Base-by-base conservation (phyloP, 2,888 invertebrate species). In the Chloroclysta siterata region DNA sequence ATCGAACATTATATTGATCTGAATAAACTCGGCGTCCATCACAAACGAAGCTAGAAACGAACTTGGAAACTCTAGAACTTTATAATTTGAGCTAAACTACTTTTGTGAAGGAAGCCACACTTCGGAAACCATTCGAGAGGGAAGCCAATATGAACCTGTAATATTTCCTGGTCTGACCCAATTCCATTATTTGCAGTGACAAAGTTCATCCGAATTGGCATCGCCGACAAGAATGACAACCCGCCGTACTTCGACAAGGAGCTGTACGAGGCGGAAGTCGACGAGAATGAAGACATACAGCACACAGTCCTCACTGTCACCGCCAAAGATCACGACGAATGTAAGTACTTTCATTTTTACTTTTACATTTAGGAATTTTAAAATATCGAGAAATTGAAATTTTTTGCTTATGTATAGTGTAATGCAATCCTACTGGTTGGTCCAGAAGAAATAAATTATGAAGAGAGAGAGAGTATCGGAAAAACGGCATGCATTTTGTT, bases 211-310 rank as follows among this genome's bases (percentile, higher is more conserved):
- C 98, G 98, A 78, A 98, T 99, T 93, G 98, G 98, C 81, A 98
- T 99, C 85, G 98, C 98, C 78, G 99, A 99, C 94, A 99, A 98
- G 94, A 99, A 99, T 96, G 99, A 99, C 95, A 99, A 99, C 94
- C 98, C 98, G 70, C 99, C 99, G 71, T 98, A 98, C 93, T 99
- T 99, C 94, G 98, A 98, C 94, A 98, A 98, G 93, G 97, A 97
- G 82, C 94, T 98, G 80, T 98, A 99, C 93, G 98, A 98, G 93
- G 98, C 99, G 81, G 98, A 98, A 93, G 98, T 99, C 82, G 98
- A 98, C 93, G 99, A 99, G 90, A 98, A 99, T 95, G 98, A 98
- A 91, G 98, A 98, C 85, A 98, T 98, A 82, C 98, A 98, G 83
- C 98, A 98, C 89, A 98, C 98, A 69, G 98, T 98, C 53, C 97